Percentiles rank a stretch among this genome's conserved stretches.
These are phyloP conservation scores for Octonoba sinensis DNA, from an alignment of 2,888 invertebrate genomes.

Conservation along the genomic window DNA sequence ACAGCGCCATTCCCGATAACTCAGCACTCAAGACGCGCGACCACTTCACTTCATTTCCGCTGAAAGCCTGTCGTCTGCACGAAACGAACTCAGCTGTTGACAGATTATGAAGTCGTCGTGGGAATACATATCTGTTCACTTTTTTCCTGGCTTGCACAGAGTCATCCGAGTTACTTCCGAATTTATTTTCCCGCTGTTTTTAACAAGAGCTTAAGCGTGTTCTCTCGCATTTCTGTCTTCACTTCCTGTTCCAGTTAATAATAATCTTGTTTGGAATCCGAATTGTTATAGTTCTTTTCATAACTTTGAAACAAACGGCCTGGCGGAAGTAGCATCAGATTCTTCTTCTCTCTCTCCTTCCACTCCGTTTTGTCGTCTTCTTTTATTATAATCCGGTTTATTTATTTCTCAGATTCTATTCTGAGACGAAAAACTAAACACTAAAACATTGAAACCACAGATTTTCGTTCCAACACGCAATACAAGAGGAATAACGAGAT, in stretches of 20 bases:
- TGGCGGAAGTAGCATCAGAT: conserved; percentile 29
- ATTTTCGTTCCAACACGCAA: no score
- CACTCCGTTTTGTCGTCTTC: not conserved
- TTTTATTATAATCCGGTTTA: no score
- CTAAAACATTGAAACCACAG: no score
- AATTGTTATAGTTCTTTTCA: conserved; percentile 7
- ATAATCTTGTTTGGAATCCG: conserved; percentile 46
- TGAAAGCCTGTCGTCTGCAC: conserved; percentile 38
- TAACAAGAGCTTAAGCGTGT: conserved; percentile 12
- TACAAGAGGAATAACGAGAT: no score
- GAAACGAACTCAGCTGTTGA: conserved; percentile 50
- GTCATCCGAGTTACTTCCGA: conserved; percentile 40
- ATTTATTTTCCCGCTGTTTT: conserved; percentile 14
- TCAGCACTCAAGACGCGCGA: conserved; percentile 29
- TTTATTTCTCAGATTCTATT: no score
- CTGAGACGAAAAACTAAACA: no score
- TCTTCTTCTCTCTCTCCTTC: no score
- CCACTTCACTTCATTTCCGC: conserved; percentile 39
- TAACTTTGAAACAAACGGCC: conserved; percentile 29
- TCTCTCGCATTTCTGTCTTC: not conserved
- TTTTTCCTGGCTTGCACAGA: conserved; percentile 12
- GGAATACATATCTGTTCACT: conserved; percentile 37
- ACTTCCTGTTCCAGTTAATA: conserved; percentile 55
- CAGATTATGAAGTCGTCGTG: conserved; percentile 57
- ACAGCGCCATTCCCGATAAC: conserved; percentile 14